These are phyloP conservation scores for Machimus rusticus DNA, from an alignment of 2,888 invertebrate genomes.

Conservation along the genomic window DNA sequence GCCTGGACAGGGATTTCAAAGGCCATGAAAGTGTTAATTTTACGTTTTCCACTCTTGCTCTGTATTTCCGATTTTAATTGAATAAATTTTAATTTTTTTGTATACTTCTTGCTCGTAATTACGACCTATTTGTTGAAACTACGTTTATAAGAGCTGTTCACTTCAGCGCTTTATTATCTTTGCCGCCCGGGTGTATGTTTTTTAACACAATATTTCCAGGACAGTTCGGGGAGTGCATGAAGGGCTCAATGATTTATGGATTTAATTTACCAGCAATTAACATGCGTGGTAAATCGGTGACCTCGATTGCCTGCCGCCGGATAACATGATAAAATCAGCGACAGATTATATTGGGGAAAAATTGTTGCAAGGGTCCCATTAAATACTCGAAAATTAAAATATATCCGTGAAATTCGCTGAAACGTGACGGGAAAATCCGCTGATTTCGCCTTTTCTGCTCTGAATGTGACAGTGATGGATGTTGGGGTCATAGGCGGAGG, in stretches of 20 bases:
- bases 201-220: neutral
- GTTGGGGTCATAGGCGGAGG: neutral
- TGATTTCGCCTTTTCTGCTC: neutral
- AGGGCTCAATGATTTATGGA: neutral
- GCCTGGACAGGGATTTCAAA: neutral
- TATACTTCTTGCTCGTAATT: neutral
- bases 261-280: slow-evolving; percentile 17
- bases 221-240: neutral
- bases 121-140: neutral
- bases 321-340: neutral
- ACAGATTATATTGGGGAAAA: neutral
- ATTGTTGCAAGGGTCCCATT: neutral
- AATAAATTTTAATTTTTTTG: neutral
- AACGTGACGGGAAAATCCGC: neutral
- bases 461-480: neutral
- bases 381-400: neutral
- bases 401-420: neutral
- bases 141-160: neutral
- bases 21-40: slow-evolving; percentile 8
- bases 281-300: neutral
- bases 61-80: neutral
- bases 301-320: neutral
- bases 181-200: neutral
- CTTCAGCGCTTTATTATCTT: neutral
- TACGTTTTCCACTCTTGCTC: neutral